Evolutionary conservation across 2,888 invertebrate genomes (phyloP).

Genomic region (Lepas anatifera): DNA sequence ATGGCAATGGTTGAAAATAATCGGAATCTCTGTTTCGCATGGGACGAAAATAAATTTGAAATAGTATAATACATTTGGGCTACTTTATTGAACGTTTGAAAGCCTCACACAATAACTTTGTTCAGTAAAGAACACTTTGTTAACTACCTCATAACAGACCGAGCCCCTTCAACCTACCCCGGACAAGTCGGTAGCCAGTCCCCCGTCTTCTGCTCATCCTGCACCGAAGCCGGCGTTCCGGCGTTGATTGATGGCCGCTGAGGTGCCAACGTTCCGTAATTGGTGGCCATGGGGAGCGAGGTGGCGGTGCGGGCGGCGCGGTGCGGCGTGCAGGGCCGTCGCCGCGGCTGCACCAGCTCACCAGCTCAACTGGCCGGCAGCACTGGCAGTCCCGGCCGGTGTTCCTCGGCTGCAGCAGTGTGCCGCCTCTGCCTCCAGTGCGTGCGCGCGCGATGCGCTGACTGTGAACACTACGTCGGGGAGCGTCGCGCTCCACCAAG

Average conservation of each 20-base stretch:
- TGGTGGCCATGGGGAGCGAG: background rate
- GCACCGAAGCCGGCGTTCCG: background rate
- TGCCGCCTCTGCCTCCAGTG: background rate
- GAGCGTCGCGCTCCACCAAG: background rate
- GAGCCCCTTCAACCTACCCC: too few species aligned
- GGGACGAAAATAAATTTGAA: too few species aligned
- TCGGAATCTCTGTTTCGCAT: too few species aligned
- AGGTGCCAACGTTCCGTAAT: background rate
- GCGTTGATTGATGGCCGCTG: background rate
- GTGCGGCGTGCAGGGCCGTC: background rate
- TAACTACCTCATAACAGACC: too few species aligned
- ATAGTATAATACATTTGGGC: too few species aligned
- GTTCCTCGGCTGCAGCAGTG: background rate
- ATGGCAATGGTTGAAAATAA: too few species aligned
- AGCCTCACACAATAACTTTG: too few species aligned
- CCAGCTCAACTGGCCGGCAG: background rate
- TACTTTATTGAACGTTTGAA: too few species aligned
- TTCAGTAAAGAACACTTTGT: too few species aligned
- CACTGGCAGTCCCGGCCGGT: background rate
- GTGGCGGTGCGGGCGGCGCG: background rate
- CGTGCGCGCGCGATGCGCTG: background rate
- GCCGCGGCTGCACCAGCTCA: too few species aligned
- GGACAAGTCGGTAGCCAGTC: too few species aligned
- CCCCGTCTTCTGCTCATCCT: too few species aligned
- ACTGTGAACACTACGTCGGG: background rate